Percentiles rank a stretch among this genome's conserved stretches.
These are phyloP conservation scores for Gymnocephalus cernua DNA, from an alignment of 2,113 vertebrate species.

Conservation along the genomic window DNA sequence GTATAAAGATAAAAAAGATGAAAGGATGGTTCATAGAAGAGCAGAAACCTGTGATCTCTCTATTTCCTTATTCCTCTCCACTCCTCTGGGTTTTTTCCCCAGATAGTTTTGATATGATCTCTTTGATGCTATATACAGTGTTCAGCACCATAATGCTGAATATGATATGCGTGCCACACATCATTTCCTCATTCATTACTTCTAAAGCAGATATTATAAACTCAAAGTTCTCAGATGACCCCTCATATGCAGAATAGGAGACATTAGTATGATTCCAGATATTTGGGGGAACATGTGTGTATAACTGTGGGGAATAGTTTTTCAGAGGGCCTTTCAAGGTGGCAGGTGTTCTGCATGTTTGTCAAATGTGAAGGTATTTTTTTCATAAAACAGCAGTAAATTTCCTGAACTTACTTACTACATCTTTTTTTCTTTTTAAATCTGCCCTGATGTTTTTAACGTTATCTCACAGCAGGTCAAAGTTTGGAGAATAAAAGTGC, in stretches of 20 bases:
- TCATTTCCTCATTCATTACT: conserved; percentile 34
- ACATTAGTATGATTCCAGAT: not conserved
- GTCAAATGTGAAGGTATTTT: not conserved
- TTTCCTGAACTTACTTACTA: too few species aligned
- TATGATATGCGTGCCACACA: conserved; percentile 6
- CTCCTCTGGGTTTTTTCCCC: not conserved
- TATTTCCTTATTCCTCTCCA: conserved; percentile 12
- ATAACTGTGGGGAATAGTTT: not conserved
- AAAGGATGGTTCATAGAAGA: conserved; percentile 42
- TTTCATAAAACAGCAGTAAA: too few species aligned
- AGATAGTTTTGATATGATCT: conserved; percentile 9
- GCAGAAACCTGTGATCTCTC: conserved; percentile 63
- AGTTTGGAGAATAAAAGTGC: not conserved
- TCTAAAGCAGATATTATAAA: conserved; percentile 24
- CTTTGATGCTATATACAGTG: conserved; percentile 45
- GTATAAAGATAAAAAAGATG: conserved; percentile 36
- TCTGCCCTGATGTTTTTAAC: too few species aligned
- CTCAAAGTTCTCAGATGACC: conserved; percentile 23
- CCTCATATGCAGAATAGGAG: not conserved
- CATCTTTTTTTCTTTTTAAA: too few species aligned
- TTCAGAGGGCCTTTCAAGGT: not conserved
- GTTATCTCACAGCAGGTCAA: not conserved
- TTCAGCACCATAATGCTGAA: conserved; percentile 29
- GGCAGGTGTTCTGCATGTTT: not conserved
- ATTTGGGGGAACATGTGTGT: not conserved